These are phyloP conservation scores for Sphenopsis melanotis DNA, from an alignment of 2,797 vertebrate genomes.

Conservation along the genomic window DNA sequence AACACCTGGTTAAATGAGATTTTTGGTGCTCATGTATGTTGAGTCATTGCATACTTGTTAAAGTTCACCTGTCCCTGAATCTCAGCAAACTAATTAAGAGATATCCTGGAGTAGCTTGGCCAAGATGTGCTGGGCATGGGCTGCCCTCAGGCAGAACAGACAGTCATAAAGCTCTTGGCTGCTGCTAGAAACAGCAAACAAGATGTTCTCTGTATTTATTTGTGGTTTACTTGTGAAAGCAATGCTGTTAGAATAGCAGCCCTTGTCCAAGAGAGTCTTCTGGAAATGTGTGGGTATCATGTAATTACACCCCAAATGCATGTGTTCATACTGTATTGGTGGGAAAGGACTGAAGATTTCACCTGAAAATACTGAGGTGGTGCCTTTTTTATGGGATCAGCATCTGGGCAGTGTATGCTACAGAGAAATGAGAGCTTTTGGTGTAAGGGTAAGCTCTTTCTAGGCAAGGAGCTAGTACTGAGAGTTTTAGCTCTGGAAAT, in stretches of 20 bases:
- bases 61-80: not conserved
- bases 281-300: not conserved
- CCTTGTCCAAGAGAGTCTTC: not conserved
- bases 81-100: not conserved
- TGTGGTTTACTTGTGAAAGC: not conserved
- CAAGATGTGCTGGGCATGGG: not conserved
- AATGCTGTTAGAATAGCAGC: not conserved
- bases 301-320: not conserved
- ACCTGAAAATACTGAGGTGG: not conserved
- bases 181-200: not conserved
- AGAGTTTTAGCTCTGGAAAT: not conserved
- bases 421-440: not conserved
- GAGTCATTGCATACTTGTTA: not conserved
- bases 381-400: not conserved
- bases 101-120: not conserved
- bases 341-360: not conserved
- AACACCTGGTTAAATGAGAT: not conserved
- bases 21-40: not conserved
- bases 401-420: not conserved
- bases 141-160: not conserved
- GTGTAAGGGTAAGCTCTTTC: not conserved
- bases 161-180: not conserved
- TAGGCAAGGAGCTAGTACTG: not conserved
- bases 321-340: fast-evolving
- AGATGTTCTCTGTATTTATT: not conserved